These are phyloP conservation scores for Selenia dentaria DNA, from an alignment of 2,888 invertebrate species.

Conservation along the genomic window DNA sequence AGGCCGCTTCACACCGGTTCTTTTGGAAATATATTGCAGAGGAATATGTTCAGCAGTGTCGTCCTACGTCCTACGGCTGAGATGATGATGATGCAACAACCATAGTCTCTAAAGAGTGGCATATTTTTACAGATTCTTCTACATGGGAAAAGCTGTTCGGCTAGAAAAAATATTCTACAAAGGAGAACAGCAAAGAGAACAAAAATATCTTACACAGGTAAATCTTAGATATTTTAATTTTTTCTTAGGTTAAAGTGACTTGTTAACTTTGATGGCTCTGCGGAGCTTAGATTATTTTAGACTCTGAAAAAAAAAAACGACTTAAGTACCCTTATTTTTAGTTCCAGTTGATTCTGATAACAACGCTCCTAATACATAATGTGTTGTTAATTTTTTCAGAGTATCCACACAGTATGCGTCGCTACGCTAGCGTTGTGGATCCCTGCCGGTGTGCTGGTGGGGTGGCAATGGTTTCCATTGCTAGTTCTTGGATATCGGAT, in stretches of 20 bases:
- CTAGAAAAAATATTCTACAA: slow-evolving; percentile 74
- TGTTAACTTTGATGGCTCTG: too few relatives aligned
- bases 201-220: slow-evolving; percentile 73
- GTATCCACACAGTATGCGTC: slow-evolving; percentile 64
- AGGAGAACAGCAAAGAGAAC: slow-evolving; percentile 70
- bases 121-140: slow-evolving; percentile 64
- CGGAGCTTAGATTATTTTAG: too few relatives aligned
- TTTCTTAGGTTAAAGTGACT: too few relatives aligned
- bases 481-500: slow-evolving; percentile 66
- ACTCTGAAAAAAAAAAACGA: too few relatives aligned
- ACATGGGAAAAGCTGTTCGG: slow-evolving; percentile 73
- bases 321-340: too few relatives aligned
- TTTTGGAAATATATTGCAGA: too few relatives aligned
- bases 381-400: too few relatives aligned
- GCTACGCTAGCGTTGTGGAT: slow-evolving; percentile 77
- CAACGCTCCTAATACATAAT: too few relatives aligned
- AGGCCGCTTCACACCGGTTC: too few relatives aligned
- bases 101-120: slow-evolving; percentile 8
- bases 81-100: not conserved
- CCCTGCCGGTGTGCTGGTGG: slow-evolving; percentile 72
- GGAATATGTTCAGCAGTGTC: too few relatives aligned
- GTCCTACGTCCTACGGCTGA: too few relatives aligned
- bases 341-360: too few relatives aligned
- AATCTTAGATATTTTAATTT: slow-evolving; percentile 6
- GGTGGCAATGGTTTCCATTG: slow-evolving; percentile 76